phyloP scores from a whole-genome alignment of 2,113 vertebrate genomes.

The Coptodon rendalli region DNA sequence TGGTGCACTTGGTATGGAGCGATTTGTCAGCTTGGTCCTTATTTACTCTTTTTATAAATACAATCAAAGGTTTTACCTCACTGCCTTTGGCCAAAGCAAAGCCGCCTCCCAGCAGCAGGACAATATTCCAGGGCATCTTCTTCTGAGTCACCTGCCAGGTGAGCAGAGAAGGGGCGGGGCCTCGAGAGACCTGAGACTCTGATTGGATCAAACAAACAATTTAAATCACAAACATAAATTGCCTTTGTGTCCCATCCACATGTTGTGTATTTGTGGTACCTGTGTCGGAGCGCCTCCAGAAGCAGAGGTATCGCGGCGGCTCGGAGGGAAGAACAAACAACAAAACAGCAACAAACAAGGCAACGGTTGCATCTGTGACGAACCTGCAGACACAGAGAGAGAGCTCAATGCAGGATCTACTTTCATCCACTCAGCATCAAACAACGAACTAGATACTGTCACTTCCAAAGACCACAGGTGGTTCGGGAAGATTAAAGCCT shows the following conservation, averaged over 20 bases:
- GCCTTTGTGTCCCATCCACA: background rate
- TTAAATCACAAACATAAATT: background rate
- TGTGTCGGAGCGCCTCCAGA: constrained; percentile 55
- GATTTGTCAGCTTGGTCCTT: background rate
- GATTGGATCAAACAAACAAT: constrained; percentile 7
- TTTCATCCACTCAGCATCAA: background rate
- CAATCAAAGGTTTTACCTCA: constrained; percentile 42
- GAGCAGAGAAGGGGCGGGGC: constrained; percentile 70
- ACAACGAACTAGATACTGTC: background rate
- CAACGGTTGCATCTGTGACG: constrained; percentile 82
- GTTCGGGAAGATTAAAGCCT: background rate
- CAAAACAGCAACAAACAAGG: constrained; percentile 76
- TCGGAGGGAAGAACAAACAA: constrained; percentile 86
- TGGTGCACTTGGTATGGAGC: background rate
- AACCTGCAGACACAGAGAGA: constrained; percentile 65
- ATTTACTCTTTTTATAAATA: background rate
- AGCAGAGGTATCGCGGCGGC: constrained; percentile 72
- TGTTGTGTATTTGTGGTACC: constrained; percentile 15
- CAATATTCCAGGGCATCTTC: constrained; percentile 91
- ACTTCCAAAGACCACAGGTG: background rate
- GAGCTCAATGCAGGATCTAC: background rate
- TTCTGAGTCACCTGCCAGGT: constrained; percentile 86
- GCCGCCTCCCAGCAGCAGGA: constrained; percentile 91
- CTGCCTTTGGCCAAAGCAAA: constrained; percentile 94
- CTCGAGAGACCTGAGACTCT: constrained; percentile 28